Base-by-base conservation (phyloP, 2,888 invertebrate species). In the Fragum fragum region DNA sequence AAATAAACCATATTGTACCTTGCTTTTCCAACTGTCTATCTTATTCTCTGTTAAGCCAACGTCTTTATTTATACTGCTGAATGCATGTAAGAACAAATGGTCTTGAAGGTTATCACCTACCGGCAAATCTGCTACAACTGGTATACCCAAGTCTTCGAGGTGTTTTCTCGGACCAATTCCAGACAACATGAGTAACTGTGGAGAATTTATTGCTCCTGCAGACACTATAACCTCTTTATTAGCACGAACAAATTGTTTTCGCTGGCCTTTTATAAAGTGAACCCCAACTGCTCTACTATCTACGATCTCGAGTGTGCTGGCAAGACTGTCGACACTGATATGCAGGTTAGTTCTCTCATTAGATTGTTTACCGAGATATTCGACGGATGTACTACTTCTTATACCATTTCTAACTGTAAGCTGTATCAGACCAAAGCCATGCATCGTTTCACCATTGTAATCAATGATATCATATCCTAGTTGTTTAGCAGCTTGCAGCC, bases 121-220 rank as follows among this genome's bases (percentile, higher is more conserved):
- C 11, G 92, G 93, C 36, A 93, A 78, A 78, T 93, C 91, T 32
- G 87, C 88, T 11, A 90, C 83, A n/a, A 92, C 87, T 6, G 91
- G 91, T 42, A 93, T 91, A 89, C 92, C 88, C 18, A 93, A 79
- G 26, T 90, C 88, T 71, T 93, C 86, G 18, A 94, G 88, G 28
- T 94, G 92, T 11, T 47, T 52, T 53, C 47, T 70, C 28, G 61
- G 61, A n/a, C 61, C 61, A 18, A 61, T 61, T 6, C 61, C 61
- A 32, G 61, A 61, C 29, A 61, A 52, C 70, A 70, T 53, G 16
- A 70, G 29, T 29, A 70, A 21, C 42, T 93, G 91, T 7, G 94
- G 93, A 1, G 94, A 91, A 73, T 93, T 93, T 16, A 94, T 90
- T 26, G 93, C 87, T 7, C 94, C 94, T 18, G 93, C 94, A 32